Conservation (phyloP, 2,113 vertebrate species). For the Pygoscelis adeliae region DNA sequence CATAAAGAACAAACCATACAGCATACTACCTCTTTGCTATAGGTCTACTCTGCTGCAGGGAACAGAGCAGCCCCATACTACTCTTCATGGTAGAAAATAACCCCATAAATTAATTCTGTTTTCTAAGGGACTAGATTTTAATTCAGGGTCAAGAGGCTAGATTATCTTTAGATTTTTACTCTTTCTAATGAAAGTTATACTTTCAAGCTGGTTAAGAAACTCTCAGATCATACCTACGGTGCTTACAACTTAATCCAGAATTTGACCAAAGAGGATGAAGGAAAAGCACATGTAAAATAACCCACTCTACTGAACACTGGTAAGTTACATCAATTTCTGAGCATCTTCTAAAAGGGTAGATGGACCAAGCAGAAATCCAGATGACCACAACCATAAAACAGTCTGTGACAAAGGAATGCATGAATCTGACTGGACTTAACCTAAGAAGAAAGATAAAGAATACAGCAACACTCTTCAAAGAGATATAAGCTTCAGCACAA, state of each 20-base stretch:
- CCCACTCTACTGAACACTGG: too few species aligned
- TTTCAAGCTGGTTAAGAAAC: background rate
- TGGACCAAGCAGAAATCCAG: background rate
- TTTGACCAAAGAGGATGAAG: background rate
- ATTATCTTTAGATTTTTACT: background rate
- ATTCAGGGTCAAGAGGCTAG: background rate
- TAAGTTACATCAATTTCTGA: background rate
- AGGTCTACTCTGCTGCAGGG: background rate
- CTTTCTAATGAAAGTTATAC: background rate
- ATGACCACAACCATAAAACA: background rate
- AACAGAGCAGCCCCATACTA: background rate
- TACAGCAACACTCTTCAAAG: background rate
- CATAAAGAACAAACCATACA: background rate
- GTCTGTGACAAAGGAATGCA: background rate
- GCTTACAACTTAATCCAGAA: background rate
- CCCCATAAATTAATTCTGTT: background rate
- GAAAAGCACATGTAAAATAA: background rate
- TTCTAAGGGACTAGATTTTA: background rate
- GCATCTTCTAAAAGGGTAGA: background rate
- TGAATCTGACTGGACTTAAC: background rate
- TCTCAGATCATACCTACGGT: background rate
- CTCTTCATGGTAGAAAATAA: background rate
- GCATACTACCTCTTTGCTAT: background rate
- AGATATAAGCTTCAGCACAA: background rate
- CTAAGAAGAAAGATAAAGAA: background rate